Base-by-base conservation (phyloP, 2,113 vertebrate genomes). In the Thamnophis sirtalis region DNA sequence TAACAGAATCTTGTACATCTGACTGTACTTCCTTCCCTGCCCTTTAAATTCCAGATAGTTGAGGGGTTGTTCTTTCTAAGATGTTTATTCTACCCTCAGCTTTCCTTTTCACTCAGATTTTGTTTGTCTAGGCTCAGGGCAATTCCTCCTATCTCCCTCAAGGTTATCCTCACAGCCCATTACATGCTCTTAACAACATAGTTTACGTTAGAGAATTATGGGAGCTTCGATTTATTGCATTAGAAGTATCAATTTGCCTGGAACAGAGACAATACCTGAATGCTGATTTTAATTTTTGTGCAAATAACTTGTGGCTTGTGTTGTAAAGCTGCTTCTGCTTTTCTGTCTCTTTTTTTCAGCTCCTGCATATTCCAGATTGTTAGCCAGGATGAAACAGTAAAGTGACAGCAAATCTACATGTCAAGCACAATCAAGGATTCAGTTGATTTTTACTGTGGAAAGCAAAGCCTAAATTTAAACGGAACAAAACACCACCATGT, bases 361-460 rank as follows among this genome's bases (percentile, higher is more conserved):
- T 1, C 98, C 98, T 0, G 96, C 95, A 51, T 97, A 98, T 86
- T 95, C 97, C 94, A 96, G 94, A 96, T 89, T 98, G 93, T 84
- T 98, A 60, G 97, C 97, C 1, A 97, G 94, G 95, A 95, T 98
- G 96, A 98, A 96, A 94, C 97, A 97, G 43, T 93, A 92, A 90
- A 58, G 87, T 9, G 38, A 94, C 90, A 92, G 3, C 0, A 8
- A 0, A 0, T 21, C 0, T 51, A 10, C 88, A 50, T 95, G 88
- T 91, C 90, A 0, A 38, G 49, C 50, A 0, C 89, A 24, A 51
- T 2, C 94, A 89, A 63, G 9, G 1, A 86, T 94, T 96, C 93
- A 91, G 33, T 90, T 95, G 0, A 0, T 89, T 92, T 94, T 4
- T 1, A 93, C 96, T 93, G 92, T 92, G 94, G 86, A 94, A 96